phyloP scores from a whole-genome alignment of 2,113 vertebrate genomes.

The Thomomys bottae region DNA sequence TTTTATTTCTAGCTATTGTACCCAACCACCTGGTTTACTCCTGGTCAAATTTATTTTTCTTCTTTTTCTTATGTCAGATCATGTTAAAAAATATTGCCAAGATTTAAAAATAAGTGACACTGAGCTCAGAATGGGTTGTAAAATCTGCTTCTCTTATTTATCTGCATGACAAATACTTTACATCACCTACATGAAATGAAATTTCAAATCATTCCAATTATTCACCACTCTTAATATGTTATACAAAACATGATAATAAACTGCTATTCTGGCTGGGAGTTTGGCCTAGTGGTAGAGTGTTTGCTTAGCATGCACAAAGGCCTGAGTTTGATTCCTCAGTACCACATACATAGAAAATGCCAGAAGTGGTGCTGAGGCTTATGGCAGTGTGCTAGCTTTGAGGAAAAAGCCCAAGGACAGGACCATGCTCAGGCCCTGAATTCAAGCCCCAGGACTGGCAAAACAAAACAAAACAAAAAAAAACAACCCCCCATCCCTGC shows the following conservation, averaged over 20 bases:
- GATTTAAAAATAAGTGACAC: conserved; percentile 40
- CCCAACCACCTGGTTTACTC: conserved; percentile 62
- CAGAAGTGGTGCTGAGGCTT: too few species aligned
- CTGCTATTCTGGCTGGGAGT: too few species aligned
- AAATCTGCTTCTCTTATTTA: conserved; percentile 27
- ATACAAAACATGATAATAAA: background rate
- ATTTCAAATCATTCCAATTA: background rate
- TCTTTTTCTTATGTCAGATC: conserved; percentile 50
- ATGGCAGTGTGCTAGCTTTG: too few species aligned
- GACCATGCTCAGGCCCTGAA: too few species aligned
- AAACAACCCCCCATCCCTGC: too few species aligned
- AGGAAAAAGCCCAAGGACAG: too few species aligned
- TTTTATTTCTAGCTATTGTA: conserved; percentile 68
- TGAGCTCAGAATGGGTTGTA: conserved; percentile 45
- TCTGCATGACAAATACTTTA: conserved; percentile 23
- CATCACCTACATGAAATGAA: background rate
- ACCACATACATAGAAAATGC: too few species aligned
- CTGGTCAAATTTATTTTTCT: conserved; percentile 65
- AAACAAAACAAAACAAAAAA: too few species aligned
- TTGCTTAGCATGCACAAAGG: too few species aligned
- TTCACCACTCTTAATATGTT: background rate
- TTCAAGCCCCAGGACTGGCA: too few species aligned
- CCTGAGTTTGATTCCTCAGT: too few species aligned
- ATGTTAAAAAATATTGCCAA: conserved; percentile 9
- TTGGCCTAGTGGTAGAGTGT: too few species aligned